These are phyloP conservation scores for Drosophila mayri DNA, from an alignment of 1,140 invertebrate species.

Conservation along the genomic window DNA sequence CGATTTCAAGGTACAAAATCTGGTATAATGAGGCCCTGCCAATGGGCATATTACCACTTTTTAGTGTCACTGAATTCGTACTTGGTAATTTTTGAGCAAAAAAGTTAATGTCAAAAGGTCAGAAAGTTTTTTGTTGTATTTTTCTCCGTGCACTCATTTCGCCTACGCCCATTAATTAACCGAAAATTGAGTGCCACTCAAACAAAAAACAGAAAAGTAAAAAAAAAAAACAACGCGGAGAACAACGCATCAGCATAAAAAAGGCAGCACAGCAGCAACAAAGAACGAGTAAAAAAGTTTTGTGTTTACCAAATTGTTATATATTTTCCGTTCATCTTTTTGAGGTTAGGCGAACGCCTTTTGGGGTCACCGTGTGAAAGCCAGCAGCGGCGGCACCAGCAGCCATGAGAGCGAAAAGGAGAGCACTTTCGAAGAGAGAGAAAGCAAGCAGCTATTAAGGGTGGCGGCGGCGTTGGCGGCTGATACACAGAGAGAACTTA, in stretches of 20 bases:
- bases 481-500: slow-evolving; percentile 36
- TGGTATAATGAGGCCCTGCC: neutral
- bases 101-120: neutral
- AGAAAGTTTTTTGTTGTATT: too few species aligned
- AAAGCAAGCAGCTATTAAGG: slow-evolving; percentile 14
- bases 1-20: neutral
- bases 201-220: slow-evolving; percentile 32
- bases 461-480: slow-evolving; percentile 16
- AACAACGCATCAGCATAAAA: slow-evolving; percentile 61
- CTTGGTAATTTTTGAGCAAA: neutral
- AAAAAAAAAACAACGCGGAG: slow-evolving; percentile 1
- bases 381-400: slow-evolving; percentile 35
- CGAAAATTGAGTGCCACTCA: slow-evolving; percentile 52
- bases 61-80: neutral
- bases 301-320: slow-evolving; percentile 65
- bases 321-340: slow-evolving; percentile 60
- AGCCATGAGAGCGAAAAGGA: slow-evolving; percentile 22
- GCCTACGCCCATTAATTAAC: slow-evolving; percentile 62
- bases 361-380: slow-evolving; percentile 55
- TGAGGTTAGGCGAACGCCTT: slow-evolving; percentile 62
- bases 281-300: slow-evolving; percentile 20
- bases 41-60: neutral
- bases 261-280: neutral
- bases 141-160: slow-evolving; percentile 10
- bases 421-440: slow-evolving; percentile 19